A percentile compares a stretch with the other conserved stretches of the same genome.
phyloP scores from a whole-genome alignment of 30 jellyfish, hydroid and myxozoan species.

The Sanderia malayensis region DNA sequence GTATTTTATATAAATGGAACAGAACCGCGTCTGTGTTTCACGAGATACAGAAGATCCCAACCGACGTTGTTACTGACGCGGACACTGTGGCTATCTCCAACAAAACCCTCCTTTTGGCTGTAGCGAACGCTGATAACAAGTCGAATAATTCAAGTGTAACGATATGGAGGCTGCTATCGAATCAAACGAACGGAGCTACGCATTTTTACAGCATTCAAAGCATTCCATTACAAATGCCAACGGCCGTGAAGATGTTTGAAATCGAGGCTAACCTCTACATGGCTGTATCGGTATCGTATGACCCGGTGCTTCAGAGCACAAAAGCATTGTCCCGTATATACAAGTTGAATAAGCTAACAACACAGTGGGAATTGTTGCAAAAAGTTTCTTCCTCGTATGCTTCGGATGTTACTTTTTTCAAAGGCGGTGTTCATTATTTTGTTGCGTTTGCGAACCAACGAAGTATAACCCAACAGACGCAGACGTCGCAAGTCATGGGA shows the following conservation, averaged over 20 bases:
- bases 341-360: neutral
- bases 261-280: conserved; percentile 21
- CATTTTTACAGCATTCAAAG: no score
- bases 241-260: conserved; percentile 17
- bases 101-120: conserved; percentile 18
- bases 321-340: conserved; percentile 25
- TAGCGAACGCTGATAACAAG: conserved; percentile 14
- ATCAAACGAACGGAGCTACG: conserved; percentile 5
- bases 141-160: conserved; percentile 2
- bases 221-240: conserved; percentile 24
- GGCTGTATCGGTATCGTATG: conserved; percentile 37
- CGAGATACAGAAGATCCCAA: conserved; percentile 51
- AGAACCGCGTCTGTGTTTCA: conserved; percentile 22
- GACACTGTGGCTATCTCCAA: neutral
- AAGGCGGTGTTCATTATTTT: conserved; percentile 23
- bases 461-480: conserved; percentile 7
- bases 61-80: conserved; percentile 14
- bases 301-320: conserved; percentile 20
- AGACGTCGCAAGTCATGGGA: conserved; percentile 9
- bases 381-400: conserved; percentile 32
- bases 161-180: conserved; percentile 4
- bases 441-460: conserved; percentile 32
- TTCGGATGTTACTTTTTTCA: conserved; percentile 13
- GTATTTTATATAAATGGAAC: conserved; percentile 51
- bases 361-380: conserved; percentile 35